Evolutionary conservation across 2,797 vertebrate genomes (phyloP), one percentile per base, ranked within the genome.

Genomic region (Hemitrygon akajei): DNA sequence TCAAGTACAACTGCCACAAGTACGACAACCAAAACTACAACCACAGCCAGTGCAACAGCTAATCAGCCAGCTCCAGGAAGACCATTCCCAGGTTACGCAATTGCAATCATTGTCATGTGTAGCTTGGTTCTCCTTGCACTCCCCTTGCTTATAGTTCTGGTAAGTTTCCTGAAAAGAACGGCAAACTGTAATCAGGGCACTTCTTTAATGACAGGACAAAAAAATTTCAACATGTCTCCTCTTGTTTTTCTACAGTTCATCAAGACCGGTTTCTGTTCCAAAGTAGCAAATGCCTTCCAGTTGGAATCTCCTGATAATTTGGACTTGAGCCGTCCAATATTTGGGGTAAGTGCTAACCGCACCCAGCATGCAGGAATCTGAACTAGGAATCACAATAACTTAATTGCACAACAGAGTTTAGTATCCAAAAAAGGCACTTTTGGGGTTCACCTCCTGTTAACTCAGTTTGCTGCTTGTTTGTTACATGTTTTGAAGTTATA

Each of bases 121-220:
- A 37, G 94, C 12, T 69, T 95, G 75, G 69, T 93, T 16, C 81
- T 95, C 63, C 34, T 95, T n/a, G 79, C 93, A 0, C 0, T 94
- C 9, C 34, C 6, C 0, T 0, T 94, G 1, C 0, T 66, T 12
- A 91, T 95, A 1, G 0, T 94, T 22, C 76, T 95, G 94, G 94
- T 95, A 75, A 95, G 94, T 93, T n/a, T 34, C 18, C 37, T 7
- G 30, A 9, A 2, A 0, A 63, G 60, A 0, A 18, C 10, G 0
- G 27, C 11, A 4, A 4, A 6, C 60, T 18, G 34, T 3, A 6
- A 20, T 34, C 60, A 22, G 2, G 2, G n/a, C 63, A n/a, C 7
- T 69, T 14, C 10, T 30, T 71, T 16, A 75, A 27, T 5, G 3
- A 7, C 0, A 37, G 14, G 5, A 0, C 47, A 47, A 12, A 22